Evolutionary conservation across 2,888 invertebrate genomes (phyloP).

Genomic region (Muscina levida): DNA sequence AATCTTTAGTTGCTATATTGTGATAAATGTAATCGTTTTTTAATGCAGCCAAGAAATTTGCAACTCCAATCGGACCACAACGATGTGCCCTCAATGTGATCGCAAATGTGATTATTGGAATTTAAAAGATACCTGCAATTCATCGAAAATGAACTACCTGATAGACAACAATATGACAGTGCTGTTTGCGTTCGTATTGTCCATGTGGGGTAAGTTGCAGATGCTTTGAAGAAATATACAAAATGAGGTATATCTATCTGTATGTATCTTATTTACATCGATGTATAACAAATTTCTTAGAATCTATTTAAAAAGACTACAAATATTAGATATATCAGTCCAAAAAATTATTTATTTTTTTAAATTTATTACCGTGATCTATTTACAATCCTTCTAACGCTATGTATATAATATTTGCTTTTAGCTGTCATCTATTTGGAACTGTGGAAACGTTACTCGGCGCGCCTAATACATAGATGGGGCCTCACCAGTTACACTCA

Average conservation of each 20-base stretch:
- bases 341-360: too few relatives aligned
- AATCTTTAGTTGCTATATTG: too few relatives aligned
- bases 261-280: too few relatives aligned
- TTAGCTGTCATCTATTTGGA: constrained; percentile 87
- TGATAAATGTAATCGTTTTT: too few relatives aligned
- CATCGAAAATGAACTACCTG: constrained; percentile 87
- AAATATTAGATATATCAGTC: too few relatives aligned
- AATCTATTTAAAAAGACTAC: too few relatives aligned
- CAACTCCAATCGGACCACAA: constrained; percentile 80
- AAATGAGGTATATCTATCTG: too few relatives aligned
- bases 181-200: constrained; percentile 90
- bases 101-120: constrained; percentile 87
- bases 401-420: not conserved
- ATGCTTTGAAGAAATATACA: too few relatives aligned
- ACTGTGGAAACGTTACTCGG: constrained; percentile 90
- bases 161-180: constrained; percentile 91
- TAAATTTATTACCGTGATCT: too few relatives aligned
- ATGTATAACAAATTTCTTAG: too few relatives aligned
- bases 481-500: constrained; percentile 88
- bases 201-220: constrained; percentile 84
- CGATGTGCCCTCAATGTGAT: constrained; percentile 92
- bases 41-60: constrained; percentile 84
- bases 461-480: constrained; percentile 90
- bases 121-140: constrained; percentile 86
- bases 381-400: too few relatives aligned